Conservation (phyloP, 1,140 invertebrate species). For the Acromyrmex echinatior region DNA sequence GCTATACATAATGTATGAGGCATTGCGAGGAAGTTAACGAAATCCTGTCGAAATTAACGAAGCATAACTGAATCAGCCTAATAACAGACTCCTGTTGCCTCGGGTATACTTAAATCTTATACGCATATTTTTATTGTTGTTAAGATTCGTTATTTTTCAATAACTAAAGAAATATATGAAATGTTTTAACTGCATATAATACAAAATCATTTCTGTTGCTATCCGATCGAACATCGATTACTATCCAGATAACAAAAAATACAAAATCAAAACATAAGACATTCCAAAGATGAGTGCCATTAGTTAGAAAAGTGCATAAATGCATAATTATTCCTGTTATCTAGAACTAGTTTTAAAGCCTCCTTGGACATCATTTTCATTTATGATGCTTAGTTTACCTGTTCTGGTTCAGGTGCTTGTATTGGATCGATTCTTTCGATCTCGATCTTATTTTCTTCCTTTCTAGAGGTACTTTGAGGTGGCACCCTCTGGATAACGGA, state of each 20-base stretch:
- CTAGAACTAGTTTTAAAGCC: not conserved
- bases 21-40: conserved; percentile 1
- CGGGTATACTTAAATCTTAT: not conserved
- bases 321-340: not conserved
- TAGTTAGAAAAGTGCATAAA: not conserved
- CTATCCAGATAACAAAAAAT: no score
- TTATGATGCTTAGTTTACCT: conserved; percentile 72
- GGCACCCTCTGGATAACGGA: conserved; percentile 95
- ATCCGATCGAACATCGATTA: not conserved
- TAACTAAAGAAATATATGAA: not conserved
- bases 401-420: conserved; percentile 86
- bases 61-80: conserved; percentile 45
- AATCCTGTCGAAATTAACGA: conserved; percentile 36
- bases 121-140: not conserved
- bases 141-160: not conserved
- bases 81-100: not conserved
- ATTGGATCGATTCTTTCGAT: conserved; percentile 58
- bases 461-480: conserved; percentile 84
- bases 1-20: conserved; percentile 44
- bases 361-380: not conserved
- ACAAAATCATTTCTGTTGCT: not conserved
- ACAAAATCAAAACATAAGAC: no score
- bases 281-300: no score
- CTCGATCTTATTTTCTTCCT: conserved; percentile 79
- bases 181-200: not conserved